These are phyloP conservation scores for Leptopilina clavipes DNA, from an alignment of 1,140 invertebrate genomes.

Conservation along the genomic window DNA sequence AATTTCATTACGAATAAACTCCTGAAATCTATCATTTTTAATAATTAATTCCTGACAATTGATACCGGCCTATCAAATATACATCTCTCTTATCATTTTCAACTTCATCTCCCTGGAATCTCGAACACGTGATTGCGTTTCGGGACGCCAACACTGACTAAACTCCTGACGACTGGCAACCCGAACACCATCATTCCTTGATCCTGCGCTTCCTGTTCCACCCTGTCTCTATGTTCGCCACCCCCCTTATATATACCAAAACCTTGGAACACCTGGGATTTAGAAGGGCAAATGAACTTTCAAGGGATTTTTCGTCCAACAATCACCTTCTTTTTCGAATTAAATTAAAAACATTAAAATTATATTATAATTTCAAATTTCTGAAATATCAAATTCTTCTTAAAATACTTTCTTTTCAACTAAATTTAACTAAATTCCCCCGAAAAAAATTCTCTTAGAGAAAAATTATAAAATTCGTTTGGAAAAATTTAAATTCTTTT, in stretches of 20 bases:
- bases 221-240: slow-evolving; percentile 12
- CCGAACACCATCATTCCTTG: slow-evolving; percentile 50
- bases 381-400: too few species aligned
- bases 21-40: slow-evolving; percentile 35
- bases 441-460: too few species aligned
- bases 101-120: slow-evolving; percentile 51
- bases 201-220: slow-evolving; percentile 52
- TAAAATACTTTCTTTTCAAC: too few species aligned
- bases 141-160: slow-evolving; percentile 65
- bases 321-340: too few species aligned
- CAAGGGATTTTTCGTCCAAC: neutral
- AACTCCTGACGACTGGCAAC: slow-evolving; percentile 64
- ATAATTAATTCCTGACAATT: slow-evolving; percentile 42
- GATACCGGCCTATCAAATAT: slow-evolving; percentile 63
- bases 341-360: too few species aligned
- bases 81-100: slow-evolving; percentile 63
- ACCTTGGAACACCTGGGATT: neutral
- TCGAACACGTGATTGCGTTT: slow-evolving; percentile 62
- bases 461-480: too few species aligned
- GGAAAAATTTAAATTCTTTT: too few species aligned
- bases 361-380: too few species aligned
- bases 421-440: too few species aligned
- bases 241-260: neutral
- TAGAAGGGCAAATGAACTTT: neutral
- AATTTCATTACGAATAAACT: slow-evolving; percentile 44